A percentile compares a stretch with the other conserved stretches of the same genome.
Conservation (phyloP, 2,888 invertebrate genomes). For the Drosophila rubida region DNA sequence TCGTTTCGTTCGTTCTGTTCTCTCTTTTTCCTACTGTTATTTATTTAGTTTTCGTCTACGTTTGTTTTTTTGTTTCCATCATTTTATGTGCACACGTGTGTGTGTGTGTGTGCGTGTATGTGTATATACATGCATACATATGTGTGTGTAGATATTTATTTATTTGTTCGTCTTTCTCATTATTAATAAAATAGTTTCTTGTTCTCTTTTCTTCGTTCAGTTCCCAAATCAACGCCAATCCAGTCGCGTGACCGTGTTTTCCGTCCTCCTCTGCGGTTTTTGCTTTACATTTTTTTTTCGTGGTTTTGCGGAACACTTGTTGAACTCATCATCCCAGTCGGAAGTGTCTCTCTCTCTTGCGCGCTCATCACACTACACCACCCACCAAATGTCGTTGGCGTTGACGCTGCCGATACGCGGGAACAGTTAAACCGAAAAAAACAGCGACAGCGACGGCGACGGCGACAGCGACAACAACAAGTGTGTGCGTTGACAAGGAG, state of each 20-base stretch:
- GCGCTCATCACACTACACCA: background rate
- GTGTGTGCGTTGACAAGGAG: background rate
- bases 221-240: conserved; percentile 69
- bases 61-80: conserved; percentile 44
- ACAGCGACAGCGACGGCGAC: background rate
- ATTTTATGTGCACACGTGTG: background rate
- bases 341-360: background rate
- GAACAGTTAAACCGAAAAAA: background rate
- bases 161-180: conserved; percentile 64
- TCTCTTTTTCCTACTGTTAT: conserved; percentile 57
- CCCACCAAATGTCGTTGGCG: background rate
- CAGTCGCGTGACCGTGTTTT: conserved; percentile 64
- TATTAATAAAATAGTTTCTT: conserved; percentile 81
- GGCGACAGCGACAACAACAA: background rate
- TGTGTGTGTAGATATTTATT: conserved; percentile 19
- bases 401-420: background rate
- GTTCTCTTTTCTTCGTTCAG: conserved; percentile 76
- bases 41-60: conserved; percentile 75
- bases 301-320: background rate
- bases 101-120: conserved; percentile 8
- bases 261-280: conserved; percentile 1
- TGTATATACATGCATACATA: too few relatives aligned
- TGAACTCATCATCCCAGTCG: conserved; percentile 6
- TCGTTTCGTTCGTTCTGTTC: conserved; percentile 3
- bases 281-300: background rate